Evolutionary conservation across 1,140 invertebrate genomes (phyloP), one percentile per base, ranked within the genome.

Genomic region (Wasmannia auropunctata): DNA sequence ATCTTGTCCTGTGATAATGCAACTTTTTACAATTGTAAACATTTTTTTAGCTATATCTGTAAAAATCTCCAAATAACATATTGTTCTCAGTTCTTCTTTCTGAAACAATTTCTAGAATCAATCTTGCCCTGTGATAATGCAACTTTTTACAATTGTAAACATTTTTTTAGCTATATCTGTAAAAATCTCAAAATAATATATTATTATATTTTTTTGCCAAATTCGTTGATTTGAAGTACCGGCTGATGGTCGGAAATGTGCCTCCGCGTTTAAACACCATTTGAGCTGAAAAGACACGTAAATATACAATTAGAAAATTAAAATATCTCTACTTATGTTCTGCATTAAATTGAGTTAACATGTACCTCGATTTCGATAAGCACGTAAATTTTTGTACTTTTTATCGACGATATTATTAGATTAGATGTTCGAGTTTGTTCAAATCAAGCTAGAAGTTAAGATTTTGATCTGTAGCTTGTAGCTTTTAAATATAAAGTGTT

Each of bases 401-500:
- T 74, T 34, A 28, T 54, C 11, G 7, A 54, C 1, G 3, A 70
- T 31, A 14, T 14, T 67, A 2, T 11, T 22, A 2, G n/a, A 11
- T 19, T 11, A 22, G 4, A 11, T 0, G 3, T 37, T 8, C 1
- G 1, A 5, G 3, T 34, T 40, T 28, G 0, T 3, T 25, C 1
- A 10, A 19, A 25, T 58, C 22, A 19, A 34, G 3, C 2, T n/a
- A n/a, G n/a, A 46, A n/a, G 8, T 60, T 28, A 46, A 22, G 19
- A 25, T 11, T 3, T 56, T 28, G 28, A 74, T 1, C 5, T 49
- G 6, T 46, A 46, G 22, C 16, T 65, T 31, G 31, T 14, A 65
- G n/a, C n/a, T n/a, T n/a, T n/a, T n/a, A 67, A 49, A 85, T 22
- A 7, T 8, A 85, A 85, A 85, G 7, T 54, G 2, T n/a, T n/a